Conservation (phyloP, 2,113 vertebrate genomes). For the Montifringilla adamsi region DNA sequence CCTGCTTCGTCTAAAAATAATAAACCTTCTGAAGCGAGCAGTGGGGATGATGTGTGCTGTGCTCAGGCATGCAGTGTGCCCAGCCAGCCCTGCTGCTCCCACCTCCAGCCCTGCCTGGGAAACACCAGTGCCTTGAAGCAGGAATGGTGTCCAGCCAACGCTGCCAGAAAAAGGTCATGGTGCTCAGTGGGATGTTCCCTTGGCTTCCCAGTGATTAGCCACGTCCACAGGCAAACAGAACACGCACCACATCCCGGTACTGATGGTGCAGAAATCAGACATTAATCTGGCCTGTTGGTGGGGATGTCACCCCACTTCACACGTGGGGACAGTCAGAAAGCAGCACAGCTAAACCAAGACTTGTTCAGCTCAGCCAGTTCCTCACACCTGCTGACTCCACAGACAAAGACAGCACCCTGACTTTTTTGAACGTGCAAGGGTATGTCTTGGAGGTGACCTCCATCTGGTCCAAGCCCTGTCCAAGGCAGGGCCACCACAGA, state of each 20-base stretch:
- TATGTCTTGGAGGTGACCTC: background rate
- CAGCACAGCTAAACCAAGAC: background rate
- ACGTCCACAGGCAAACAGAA: fast-evolving
- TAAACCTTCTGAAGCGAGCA: background rate
- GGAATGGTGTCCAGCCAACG: background rate
- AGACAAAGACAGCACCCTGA: background rate
- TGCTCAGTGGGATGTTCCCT: background rate
- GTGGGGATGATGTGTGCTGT: background rate
- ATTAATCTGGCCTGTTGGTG: background rate
- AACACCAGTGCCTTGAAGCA: background rate
- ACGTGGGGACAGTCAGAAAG: background rate
- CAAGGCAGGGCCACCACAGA: background rate
- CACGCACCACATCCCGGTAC: fast-evolving
- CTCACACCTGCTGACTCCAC: background rate
- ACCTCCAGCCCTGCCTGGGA: background rate
- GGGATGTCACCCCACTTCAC: background rate
- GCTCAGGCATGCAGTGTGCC: fast-evolving
- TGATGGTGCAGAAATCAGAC: background rate
- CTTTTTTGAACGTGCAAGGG: fast-evolving
- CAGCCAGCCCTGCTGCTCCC: background rate
- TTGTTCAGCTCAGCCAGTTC: background rate
- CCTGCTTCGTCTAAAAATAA: constrained; percentile 63
- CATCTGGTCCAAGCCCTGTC: background rate
- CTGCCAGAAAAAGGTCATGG: background rate
- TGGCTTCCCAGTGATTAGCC: background rate